phyloP scores from a whole-genome alignment of 2,797 vertebrate genomes.

The Leptoclinus maculatus region DNA sequence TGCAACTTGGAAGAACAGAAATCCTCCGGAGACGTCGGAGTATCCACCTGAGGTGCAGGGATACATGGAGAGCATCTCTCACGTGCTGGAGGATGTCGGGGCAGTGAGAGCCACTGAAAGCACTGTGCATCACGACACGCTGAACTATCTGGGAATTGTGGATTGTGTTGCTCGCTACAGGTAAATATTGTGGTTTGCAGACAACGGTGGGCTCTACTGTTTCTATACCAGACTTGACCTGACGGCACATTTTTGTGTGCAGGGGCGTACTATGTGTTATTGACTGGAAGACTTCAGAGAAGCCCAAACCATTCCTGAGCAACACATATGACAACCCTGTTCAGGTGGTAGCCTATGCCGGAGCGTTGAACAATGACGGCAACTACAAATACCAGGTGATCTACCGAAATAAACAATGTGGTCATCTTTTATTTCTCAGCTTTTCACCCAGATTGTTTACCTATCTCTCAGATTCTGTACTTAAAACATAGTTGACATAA shows the following conservation, averaged over 20 bases:
- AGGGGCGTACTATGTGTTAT: slow-evolving; percentile 93
- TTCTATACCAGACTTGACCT: neutral
- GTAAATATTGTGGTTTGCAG: slow-evolving; percentile 71
- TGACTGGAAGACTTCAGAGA: slow-evolving; percentile 99
- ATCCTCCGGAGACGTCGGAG: slow-evolving; percentile 56
- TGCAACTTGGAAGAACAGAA: slow-evolving; percentile 41
- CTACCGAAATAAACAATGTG: neutral
- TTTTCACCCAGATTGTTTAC: neutral
- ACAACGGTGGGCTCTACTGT: neutral
- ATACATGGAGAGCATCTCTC: slow-evolving; percentile 89
- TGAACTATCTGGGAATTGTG: slow-evolving; percentile 91
- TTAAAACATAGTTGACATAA: neutral
- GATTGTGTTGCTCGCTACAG: slow-evolving; percentile 95
- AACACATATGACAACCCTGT: slow-evolving; percentile 96
- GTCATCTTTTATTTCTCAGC: neutral
- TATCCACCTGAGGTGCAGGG: slow-evolving; percentile 73
- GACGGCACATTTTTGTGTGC: slow-evolving; percentile 12
- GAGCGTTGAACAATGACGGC: slow-evolving; percentile 91
- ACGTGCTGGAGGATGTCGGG: slow-evolving; percentile 86
- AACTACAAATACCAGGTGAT: slow-evolving; percentile 94
- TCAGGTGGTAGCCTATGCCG: slow-evolving; percentile 94
- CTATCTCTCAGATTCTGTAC: neutral
- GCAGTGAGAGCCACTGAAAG: slow-evolving; percentile 92
- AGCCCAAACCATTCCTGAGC: slow-evolving; percentile 89
- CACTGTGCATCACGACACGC: slow-evolving; percentile 85